Evolutionary conservation across 2,888 invertebrate species (phyloP), one percentile per base, ranked within the genome.

Genomic region (Minunthozetes semirufus): DNA sequence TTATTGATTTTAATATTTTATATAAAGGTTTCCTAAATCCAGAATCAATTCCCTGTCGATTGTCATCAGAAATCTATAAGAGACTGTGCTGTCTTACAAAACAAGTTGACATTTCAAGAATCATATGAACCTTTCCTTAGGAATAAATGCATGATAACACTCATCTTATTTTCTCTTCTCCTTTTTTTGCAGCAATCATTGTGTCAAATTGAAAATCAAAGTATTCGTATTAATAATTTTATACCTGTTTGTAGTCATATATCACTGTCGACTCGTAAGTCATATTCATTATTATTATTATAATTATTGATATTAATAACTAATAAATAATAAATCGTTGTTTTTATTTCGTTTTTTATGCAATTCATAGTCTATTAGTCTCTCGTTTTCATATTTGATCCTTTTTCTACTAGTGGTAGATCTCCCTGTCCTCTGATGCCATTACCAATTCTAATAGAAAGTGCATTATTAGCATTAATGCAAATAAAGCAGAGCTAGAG

Each of bases 211-310:
- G 56, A 78, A 79, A 71, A 78, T 79, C 29, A 80, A 80, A 83
- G 92, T 93, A 90, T 82, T 92, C 79, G 89, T 93, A 78, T 85
- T 94, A 76, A 86, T 94, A 80, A 83, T 87, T 19, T 89, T 93
- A 77, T 94, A 94, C 82, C 87, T 93, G 76, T 87, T 90, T 78
- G 90, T 94, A 86, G 93, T 94, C 25, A 89, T 91, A 59, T 93
- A 94, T 83, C 93, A 94, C 83, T 93, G 93, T 29, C 87, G 94
- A 76, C 85, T 94, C 74, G 93, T 81, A 78, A 77, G 79, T 73
- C 42, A 29, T 38, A 48, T 56, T 22, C 0, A 27, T 3, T 5
- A 59, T 59, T 59, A 27, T 33, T 42, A 42, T 42, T 42, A 42
- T 42, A 9, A 42, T 42, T 42, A 42, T 42, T 42, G 1, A 13